A percentile compares a stretch with the other conserved stretches of the same genome.
Conservation (phyloP, 2,113 vertebrate genomes). For the Notothenia rossii region DNA sequence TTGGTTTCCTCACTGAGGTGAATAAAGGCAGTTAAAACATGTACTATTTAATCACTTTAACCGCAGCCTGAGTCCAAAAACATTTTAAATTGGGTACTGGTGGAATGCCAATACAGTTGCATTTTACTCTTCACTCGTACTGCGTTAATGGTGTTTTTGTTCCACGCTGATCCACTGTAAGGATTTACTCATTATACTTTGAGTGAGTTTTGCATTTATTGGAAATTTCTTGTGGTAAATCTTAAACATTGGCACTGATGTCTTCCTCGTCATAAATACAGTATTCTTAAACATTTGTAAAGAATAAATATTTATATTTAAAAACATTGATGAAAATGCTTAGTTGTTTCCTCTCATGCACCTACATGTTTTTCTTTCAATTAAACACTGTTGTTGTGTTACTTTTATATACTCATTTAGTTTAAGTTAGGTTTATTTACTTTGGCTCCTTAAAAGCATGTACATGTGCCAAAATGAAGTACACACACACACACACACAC, state of each 20-base stretch:
- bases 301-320: constrained; percentile 5
- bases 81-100: background rate
- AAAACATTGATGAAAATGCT: background rate
- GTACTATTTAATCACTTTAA: background rate
- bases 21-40: background rate
- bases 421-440: constrained; percentile 19
- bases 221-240: constrained; percentile 21
- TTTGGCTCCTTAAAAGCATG: constrained; percentile 25
- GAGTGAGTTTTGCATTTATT: background rate
- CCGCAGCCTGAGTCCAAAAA: background rate
- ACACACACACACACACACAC: constrained; percentile 12
- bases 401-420: constrained; percentile 7
- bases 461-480: constrained; percentile 33
- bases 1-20: background rate
- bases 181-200: background rate
- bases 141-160: background rate
- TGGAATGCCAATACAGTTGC: background rate
- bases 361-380: background rate
- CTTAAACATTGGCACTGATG: background rate
- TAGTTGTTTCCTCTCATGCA: background rate
- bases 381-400: constrained; percentile 13
- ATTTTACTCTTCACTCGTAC: background rate
- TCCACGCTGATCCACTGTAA: too few relatives aligned
- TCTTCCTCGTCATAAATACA: background rate
- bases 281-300: background rate